Evolutionary conservation across 2,113 vertebrate genomes (phyloP).

Genomic region (Cariama cristata): DNA sequence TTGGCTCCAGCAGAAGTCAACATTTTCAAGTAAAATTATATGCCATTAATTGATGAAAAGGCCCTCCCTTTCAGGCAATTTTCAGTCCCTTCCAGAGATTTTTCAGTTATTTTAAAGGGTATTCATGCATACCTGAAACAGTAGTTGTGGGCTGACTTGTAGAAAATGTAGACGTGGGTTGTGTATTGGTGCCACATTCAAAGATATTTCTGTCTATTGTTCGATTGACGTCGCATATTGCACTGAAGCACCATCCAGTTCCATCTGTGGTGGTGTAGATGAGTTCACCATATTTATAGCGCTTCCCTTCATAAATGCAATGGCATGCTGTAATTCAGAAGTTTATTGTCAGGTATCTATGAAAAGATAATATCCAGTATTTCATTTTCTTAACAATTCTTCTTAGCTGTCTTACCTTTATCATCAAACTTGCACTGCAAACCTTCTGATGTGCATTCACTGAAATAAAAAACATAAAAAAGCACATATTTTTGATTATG

Average conservation of each 20-base stretch:
- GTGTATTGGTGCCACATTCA: slow-evolving; percentile 10
- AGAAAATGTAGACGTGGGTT: background rate
- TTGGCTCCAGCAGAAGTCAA: background rate
- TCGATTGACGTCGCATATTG: slow-evolving; percentile 69
- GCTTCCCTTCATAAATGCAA: slow-evolving; percentile 74
- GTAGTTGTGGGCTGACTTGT: background rate
- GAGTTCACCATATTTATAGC: slow-evolving; percentile 65
- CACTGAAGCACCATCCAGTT: slow-evolving; percentile 77
- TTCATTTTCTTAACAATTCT: background rate
- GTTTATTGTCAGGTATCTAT: background rate
- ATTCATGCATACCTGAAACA: slow-evolving; percentile 38
- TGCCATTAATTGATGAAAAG: background rate
- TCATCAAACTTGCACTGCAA: slow-evolving; percentile 54
- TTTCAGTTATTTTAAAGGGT: background rate
- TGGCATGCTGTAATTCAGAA: slow-evolving; percentile 68
- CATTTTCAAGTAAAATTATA: background rate
- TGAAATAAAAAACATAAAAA: slow-evolving; percentile 2
- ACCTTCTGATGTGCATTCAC: slow-evolving; percentile 69
- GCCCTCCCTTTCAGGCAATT: background rate
- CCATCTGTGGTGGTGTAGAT: slow-evolving; percentile 82
- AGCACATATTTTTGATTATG: background rate
- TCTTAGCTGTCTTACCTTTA: slow-evolving; percentile 62
- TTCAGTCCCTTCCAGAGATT: background rate
- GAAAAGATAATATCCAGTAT: background rate
- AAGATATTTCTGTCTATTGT: slow-evolving; percentile 65